Evolutionary conservation across 1,140 invertebrate genomes (phyloP).

Genomic region (Microplitis mediator): DNA sequence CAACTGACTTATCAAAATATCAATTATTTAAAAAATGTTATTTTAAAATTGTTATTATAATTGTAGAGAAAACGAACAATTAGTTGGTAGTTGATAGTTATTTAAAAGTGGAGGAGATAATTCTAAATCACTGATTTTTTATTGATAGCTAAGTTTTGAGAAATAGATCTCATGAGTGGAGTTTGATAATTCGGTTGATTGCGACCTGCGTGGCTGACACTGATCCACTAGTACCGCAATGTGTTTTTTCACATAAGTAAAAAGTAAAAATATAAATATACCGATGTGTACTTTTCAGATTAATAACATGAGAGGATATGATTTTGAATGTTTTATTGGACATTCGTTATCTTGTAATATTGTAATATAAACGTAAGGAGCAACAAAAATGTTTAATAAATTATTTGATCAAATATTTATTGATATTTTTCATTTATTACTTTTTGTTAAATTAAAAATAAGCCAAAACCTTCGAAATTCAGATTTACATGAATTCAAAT

Average conservation of each 20-base stretch:
- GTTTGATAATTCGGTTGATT: neutral
- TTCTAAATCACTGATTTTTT: too few species aligned
- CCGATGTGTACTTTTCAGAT: constrained; percentile 34
- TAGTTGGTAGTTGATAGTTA: too few species aligned
- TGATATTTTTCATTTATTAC: neutral
- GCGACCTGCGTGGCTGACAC: neutral
- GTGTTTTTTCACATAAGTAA: constrained; percentile 32
- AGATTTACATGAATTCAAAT: neutral
- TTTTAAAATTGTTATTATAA: too few species aligned
- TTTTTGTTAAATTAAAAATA: neutral
- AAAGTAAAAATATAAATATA: constrained; percentile 14
- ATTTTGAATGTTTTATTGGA: neutral
- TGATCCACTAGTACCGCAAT: constrained; percentile 40
- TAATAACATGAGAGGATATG: constrained; percentile 28
- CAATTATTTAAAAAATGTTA: too few species aligned
- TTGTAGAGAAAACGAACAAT: too few species aligned
- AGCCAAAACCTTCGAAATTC: too few species aligned
- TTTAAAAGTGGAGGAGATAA: too few species aligned
- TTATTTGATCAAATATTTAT: constrained; percentile 43
- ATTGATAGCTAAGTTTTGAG: neutral
- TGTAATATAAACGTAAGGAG: constrained; percentile 43
- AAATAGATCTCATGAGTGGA: neutral
- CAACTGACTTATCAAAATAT: too few species aligned
- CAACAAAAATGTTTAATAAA: constrained; percentile 48
- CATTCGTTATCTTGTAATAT: constrained; percentile 43